Base-by-base conservation (phyloP, 2,113 vertebrate species). In the Paramisgurnus dabryanus region DNA sequence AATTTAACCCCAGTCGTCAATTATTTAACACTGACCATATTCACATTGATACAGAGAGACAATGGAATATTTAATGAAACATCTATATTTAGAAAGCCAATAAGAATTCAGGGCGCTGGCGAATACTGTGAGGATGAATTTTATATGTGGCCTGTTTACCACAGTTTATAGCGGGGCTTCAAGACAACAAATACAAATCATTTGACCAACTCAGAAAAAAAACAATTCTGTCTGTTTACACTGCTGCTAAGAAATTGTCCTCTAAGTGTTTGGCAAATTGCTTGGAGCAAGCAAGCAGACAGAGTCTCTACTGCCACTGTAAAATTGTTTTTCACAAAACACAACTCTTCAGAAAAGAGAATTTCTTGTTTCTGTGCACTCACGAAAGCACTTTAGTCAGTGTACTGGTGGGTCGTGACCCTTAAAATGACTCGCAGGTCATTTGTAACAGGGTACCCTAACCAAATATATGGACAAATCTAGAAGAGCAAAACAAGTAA, bases 51-150 rank as follows among this genome's bases (percentile, higher is more conserved):
- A 58, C 57, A 0, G 11, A 49, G 63, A 50, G 70, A 84, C 72
- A 82, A 78, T 63, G 40, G 77, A 13, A 65, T 39, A 65, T 64
- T 77, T 74, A 65, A 60, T 70, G 77, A 65, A 55, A 63, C 45
- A 15, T 7, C n/a, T 74, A 70, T 83, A 79, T 81, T 80, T 77
- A 74, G 71, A 67, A 78, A 45, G 39, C 18, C n/a, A 47, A n/a
- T 53, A 55, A 76, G 66, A 49, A 50, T 73, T 66, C 55, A 76
- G 58, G 58, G 60, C 0, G 4, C 66, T 55, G 66, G 13, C 6
- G 17, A 57, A 18, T 7, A 18, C 17, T 7, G 4, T 3, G 5
- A 49, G 7, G 39, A 22, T 4, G 60, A 27, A 65, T 80, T 82
- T 84, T 83, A 7, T 2, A 22, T 45, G 15, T 40, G 27, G n/a